Conservation (phyloP, 1,140 invertebrate genomes). For the Drosophila bocki region DNA sequence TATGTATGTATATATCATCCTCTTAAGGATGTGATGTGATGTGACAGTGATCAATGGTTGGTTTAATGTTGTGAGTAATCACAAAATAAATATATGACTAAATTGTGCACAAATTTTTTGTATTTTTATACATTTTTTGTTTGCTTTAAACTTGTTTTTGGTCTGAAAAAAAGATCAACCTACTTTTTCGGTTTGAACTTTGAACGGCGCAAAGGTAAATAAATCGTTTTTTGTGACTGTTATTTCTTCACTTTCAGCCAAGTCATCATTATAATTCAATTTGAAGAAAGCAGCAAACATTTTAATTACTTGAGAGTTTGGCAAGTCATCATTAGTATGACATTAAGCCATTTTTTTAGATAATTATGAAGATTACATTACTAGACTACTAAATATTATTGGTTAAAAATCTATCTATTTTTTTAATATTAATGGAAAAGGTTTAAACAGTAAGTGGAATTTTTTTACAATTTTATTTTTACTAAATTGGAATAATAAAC, state of each 20-base stretch:
- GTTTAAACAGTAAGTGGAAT: too few species aligned
- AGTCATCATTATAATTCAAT: slow-evolving; percentile 6
- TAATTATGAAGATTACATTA: too few species aligned
- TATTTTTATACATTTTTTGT: not conserved
- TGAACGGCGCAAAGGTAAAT: slow-evolving; percentile 5
- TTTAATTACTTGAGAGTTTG: not conserved
- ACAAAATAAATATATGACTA: slow-evolving; percentile 29
- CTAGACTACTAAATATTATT: too few species aligned
- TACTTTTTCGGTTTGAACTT: slow-evolving; percentile 18
- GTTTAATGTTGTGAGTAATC: slow-evolving; percentile 21
- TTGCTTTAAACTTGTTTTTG: slow-evolving; percentile 8
- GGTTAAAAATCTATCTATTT: too few species aligned
- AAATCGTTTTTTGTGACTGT: not conserved
- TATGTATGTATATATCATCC: slow-evolving; percentile 11
- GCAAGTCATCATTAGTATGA: slow-evolving; percentile 3
- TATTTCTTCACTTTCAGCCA: not conserved
- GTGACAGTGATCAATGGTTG: slow-evolving; percentile 41
- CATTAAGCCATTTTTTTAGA: not conserved
- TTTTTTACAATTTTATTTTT: too few species aligned
- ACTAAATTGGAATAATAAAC: too few species aligned
- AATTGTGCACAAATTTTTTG: slow-evolving; percentile 1
- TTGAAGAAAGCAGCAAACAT: not conserved
- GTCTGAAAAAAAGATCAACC: not conserved
- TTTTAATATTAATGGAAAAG: too few species aligned
- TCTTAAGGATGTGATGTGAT: slow-evolving; percentile 21